Evolutionary conservation across 2,888 invertebrate genomes (phyloP).

Genomic region (Xiphydria camelus): DNA sequence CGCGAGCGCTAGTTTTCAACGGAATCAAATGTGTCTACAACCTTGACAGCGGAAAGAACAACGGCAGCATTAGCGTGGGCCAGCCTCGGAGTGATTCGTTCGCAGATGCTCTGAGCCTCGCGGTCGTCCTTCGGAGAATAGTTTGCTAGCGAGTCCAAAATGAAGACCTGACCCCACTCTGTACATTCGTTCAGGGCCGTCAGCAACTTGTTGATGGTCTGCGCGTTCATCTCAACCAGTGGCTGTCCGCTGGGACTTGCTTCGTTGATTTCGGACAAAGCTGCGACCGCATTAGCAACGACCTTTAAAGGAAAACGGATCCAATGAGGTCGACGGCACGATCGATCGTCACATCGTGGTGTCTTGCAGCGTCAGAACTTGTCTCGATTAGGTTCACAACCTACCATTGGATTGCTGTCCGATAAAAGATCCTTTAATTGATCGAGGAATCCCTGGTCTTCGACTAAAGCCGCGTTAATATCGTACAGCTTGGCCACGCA

Average conservation of each 20-base stretch:
- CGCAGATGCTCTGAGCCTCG: slow-evolving; percentile 98
- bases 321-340: no score
- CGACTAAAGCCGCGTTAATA: slow-evolving; percentile 72
- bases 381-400: no score
- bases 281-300: slow-evolving; percentile 98
- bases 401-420: slow-evolving; percentile 98
- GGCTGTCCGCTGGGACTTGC: slow-evolving; percentile 94
- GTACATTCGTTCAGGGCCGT: slow-evolving; percentile 99
- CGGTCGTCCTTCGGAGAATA: slow-evolving; percentile 96
- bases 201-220: slow-evolving; percentile 95
- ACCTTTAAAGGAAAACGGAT: slow-evolving; percentile 60
- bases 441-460: slow-evolving; percentile 94
- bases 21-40: no score
- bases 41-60: slow-evolving; percentile 97
- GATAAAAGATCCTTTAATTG: slow-evolving; percentile 95
- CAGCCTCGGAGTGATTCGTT: slow-evolving; percentile 93
- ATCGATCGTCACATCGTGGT: not conserved
- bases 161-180: slow-evolving; percentile 99
- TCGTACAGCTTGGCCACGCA: slow-evolving; percentile 99
- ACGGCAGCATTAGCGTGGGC: slow-evolving; percentile 99
- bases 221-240: slow-evolving; percentile 94
- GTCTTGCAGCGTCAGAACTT: not conserved
- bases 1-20: no score
- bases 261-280: slow-evolving; percentile 97
- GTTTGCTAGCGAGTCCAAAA: slow-evolving; percentile 95